Conservation (phyloP, 1,140 invertebrate genomes). For the Diabrotica virgifera region DNA sequence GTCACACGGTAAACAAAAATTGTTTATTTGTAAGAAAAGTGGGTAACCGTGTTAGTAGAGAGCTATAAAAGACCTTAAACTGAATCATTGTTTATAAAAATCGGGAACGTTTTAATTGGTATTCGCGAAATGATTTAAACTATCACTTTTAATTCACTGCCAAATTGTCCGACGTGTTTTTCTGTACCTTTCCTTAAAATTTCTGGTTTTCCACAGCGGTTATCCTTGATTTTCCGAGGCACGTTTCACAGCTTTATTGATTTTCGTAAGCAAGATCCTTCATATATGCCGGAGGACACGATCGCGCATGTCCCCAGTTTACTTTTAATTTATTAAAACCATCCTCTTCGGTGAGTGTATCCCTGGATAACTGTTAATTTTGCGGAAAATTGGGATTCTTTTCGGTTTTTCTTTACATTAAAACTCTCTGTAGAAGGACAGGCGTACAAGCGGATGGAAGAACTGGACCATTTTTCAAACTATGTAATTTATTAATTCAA, state of each 20-base stretch:
- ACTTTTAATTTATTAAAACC: constrained; percentile 8
- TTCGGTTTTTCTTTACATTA: too few species aligned
- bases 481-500: too few species aligned
- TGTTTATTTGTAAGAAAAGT: constrained; percentile 8
- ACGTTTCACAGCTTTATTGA: constrained; percentile 19
- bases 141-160: too few species aligned
- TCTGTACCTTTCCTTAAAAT: not conserved
- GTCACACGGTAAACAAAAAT: not conserved
- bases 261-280: constrained; percentile 4
- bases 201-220: not conserved
- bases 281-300: not conserved
- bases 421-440: too few species aligned
- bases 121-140: too few species aligned
- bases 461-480: too few species aligned
- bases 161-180: too few species aligned
- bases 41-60: not conserved
- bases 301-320: constrained; percentile 9
- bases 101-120: too few species aligned
- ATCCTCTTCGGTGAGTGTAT: not conserved
- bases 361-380: constrained; percentile 3
- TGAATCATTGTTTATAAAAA: constrained; percentile 1
- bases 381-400: not conserved
- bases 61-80: not conserved
- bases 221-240: constrained; percentile 16
- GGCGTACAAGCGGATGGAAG: too few species aligned